Evolutionary conservation across 2,797 vertebrate species (phyloP).

Genomic region (Eupleurogrammus muticus): DNA sequence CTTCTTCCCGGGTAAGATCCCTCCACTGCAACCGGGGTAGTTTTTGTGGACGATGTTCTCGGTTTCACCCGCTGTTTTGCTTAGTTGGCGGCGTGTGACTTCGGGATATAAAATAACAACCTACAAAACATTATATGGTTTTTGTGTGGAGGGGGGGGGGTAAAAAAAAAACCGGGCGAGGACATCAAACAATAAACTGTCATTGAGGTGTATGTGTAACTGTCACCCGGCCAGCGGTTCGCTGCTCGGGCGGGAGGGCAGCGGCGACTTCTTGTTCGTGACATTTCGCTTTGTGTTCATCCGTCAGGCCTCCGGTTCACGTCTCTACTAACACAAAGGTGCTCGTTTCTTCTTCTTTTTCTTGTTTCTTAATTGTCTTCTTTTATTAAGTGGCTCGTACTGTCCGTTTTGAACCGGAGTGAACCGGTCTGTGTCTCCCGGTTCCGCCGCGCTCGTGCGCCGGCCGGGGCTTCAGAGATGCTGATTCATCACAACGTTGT

Average conservation of each 20-base stretch:
- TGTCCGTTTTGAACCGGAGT: conserved; percentile 1
- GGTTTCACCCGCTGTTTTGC: background rate
- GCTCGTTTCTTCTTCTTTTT: background rate
- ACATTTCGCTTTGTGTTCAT: conserved; percentile 74
- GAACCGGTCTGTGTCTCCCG: conserved; percentile 22
- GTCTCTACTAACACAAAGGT: conserved; percentile 4
- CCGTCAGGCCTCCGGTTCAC: conserved; percentile 40
- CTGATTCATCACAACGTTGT: conserved; percentile 91
- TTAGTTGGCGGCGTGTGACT: conserved; percentile 10
- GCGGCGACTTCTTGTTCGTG: conserved; percentile 49
- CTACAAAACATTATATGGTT: background rate
- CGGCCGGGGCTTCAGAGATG: conserved; percentile 71
- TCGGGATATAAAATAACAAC: background rate
- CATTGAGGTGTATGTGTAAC: conserved; percentile 13
- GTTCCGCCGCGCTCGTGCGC: conserved; percentile 16
- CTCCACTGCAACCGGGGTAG: background rate
- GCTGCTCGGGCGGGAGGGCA: conserved; percentile 12
- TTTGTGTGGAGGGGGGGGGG: no score
- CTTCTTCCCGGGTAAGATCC: conserved; percentile 52
- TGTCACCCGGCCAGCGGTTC: conserved; percentile 45
- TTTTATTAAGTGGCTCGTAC: conserved; percentile 2
- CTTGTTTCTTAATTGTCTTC: background rate
- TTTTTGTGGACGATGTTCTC: background rate
- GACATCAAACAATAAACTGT: conserved; percentile 25
- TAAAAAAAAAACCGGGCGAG: background rate